Evolutionary conservation across 2,888 invertebrate genomes (phyloP).

Genomic region (Andrena trimmerana): DNA sequence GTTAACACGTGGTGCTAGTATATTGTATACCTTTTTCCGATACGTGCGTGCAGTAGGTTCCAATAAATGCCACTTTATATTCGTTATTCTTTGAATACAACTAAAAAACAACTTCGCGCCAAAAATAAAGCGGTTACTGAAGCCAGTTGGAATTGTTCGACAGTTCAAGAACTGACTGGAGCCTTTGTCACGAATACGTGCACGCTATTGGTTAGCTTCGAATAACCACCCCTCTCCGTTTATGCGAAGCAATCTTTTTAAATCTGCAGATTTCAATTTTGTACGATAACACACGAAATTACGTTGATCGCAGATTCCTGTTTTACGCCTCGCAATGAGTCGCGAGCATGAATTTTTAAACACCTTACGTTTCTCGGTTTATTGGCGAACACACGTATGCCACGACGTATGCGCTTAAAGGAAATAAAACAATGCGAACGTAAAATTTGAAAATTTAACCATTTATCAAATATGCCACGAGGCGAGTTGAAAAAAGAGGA

Average conservation of each 20-base stretch:
- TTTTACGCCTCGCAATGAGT: constrained; percentile 1
- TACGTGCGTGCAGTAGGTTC: neutral
- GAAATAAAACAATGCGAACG: constrained; percentile 3
- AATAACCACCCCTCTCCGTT: neutral
- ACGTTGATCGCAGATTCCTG: neutral
- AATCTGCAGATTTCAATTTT: neutral
- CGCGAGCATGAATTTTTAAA: neutral
- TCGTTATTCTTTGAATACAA: constrained; percentile 22
- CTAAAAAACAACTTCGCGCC: constrained; percentile 68
- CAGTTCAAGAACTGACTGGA: constrained; percentile 28
- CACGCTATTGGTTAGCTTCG: constrained; percentile 29
- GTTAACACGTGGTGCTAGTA: constrained; percentile 1
- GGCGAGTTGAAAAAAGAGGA: constrained; percentile 87
- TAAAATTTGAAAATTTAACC: constrained; percentile 3
- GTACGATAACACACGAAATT: constrained; percentile 40
- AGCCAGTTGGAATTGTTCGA: constrained; percentile 31
- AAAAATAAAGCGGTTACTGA: constrained; percentile 63
- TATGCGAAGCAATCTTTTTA: neutral
- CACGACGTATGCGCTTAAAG: neutral
- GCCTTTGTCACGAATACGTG: neutral
- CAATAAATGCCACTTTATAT: constrained; percentile 7
- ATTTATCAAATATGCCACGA: constrained; percentile 75
- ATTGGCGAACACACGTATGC: neutral
- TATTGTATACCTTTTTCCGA: constrained; percentile 29
- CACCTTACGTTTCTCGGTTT: neutral